These are phyloP conservation scores for Aproaerema taeniolella DNA, from an alignment of 2,888 invertebrate genomes.

Conservation along the genomic window DNA sequence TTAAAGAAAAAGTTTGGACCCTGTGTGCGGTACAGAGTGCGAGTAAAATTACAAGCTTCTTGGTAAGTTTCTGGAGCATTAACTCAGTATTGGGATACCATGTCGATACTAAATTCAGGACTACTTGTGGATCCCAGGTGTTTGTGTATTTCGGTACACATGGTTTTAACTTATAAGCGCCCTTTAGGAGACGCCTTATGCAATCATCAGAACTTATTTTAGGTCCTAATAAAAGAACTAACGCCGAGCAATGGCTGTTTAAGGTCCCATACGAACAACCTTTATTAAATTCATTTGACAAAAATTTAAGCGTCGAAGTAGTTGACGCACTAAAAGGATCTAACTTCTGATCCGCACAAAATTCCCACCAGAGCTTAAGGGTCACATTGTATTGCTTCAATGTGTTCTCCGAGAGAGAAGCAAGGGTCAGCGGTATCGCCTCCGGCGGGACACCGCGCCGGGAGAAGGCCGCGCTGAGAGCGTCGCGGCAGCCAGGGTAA, in stretches of 20 bases:
- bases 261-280: constrained; percentile 2
- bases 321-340: background rate
- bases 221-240: background rate
- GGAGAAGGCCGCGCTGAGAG: background rate
- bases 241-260: constrained; percentile 3
- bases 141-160: background rate
- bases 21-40: background rate
- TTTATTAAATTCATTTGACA: background rate
- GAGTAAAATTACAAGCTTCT: background rate
- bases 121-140: constrained; percentile 4
- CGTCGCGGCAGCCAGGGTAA: constrained; percentile 5
- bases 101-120: background rate
- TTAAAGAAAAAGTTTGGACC: constrained; percentile 1
- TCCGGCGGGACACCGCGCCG: background rate
- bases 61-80: background rate
- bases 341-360: background rate
- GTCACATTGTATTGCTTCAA: constrained; percentile 2
- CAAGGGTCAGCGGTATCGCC: background rate
- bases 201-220: background rate
- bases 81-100: background rate
- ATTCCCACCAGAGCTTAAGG: constrained; percentile 4
- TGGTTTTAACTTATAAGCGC: background rate
- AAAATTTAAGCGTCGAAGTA: background rate
- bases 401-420: constrained; percentile 2
- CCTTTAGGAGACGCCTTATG: background rate